phyloP scores from a whole-genome alignment of 2,797 vertebrate genomes.

The Heterohyrax brucei region DNA sequence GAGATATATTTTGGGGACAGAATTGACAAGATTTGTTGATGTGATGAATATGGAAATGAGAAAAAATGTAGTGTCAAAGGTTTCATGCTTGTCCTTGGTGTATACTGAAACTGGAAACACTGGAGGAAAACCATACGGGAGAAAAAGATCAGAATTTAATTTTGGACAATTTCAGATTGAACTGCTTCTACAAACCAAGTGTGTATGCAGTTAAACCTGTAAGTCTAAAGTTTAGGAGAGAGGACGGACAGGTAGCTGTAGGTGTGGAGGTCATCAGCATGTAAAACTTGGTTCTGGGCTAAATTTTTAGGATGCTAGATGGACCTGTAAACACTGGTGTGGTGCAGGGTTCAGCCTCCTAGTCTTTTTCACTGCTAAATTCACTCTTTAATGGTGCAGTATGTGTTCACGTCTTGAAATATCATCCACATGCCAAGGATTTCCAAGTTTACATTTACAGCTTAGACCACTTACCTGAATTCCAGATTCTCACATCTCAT shows the following conservation, averaged over 20 bases:
- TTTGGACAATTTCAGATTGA: not conserved
- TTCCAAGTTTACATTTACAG: not conserved
- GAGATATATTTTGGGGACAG: not conserved
- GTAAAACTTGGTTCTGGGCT: not conserved
- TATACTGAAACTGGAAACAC: not conserved
- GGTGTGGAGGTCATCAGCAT: not conserved
- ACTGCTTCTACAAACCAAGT: conserved; percentile 3
- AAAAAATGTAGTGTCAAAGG: conserved; percentile 2
- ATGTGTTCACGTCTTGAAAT: not conserved
- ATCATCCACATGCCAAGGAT: not conserved
- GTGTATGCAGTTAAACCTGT: not conserved
- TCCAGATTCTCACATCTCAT: conserved; percentile 2
- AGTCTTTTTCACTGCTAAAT: not conserved
- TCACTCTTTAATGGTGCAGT: not conserved
- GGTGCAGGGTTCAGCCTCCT: not conserved
- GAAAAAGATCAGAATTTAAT: not conserved
- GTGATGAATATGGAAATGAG: not conserved
- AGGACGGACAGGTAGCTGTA: not conserved
- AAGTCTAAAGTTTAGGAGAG: conserved; percentile 5
- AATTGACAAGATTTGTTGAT: not conserved
- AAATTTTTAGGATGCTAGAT: not conserved
- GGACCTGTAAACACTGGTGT: not conserved
- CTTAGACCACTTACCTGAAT: not conserved
- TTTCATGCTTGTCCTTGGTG: not conserved
- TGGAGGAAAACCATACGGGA: not conserved